These are phyloP conservation scores for Argyresthia albistria DNA, from an alignment of 2,888 invertebrate species.

Conservation along the genomic window DNA sequence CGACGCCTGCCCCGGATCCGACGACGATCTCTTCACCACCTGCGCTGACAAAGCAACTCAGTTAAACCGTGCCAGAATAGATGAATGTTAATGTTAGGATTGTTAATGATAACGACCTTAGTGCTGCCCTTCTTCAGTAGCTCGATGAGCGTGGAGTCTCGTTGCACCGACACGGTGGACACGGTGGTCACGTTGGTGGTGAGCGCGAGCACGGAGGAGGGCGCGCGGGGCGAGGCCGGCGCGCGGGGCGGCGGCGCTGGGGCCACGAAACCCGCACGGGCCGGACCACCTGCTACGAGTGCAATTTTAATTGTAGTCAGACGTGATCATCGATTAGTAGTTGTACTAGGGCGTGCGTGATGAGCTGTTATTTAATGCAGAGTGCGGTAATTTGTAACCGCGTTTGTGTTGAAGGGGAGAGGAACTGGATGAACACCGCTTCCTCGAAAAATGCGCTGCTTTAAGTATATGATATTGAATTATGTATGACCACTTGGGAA, in stretches of 20 bases:
- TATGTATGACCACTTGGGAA: too few species aligned
- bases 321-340: background rate
- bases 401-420: background rate
- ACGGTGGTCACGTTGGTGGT: slow-evolving; percentile 38
- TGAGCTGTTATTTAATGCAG: too few species aligned
- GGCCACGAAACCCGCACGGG: slow-evolving; percentile 51
- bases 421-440: background rate
- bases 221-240: slow-evolving; percentile 55
- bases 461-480: too few species aligned
- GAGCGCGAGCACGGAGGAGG: slow-evolving; percentile 39
- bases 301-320: background rate
- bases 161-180: slow-evolving; percentile 51
- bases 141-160: slow-evolving; percentile 86
- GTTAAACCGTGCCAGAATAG: background rate
- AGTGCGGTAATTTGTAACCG: background rate
- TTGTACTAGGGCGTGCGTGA: too few species aligned
- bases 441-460: too few species aligned
- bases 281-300: slow-evolving; percentile 2
- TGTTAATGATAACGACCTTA: slow-evolving; percentile 44
- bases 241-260: slow-evolving; percentile 57
- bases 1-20: slow-evolving; percentile 78
- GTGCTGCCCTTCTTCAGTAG: slow-evolving; percentile 79
- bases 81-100: background rate
- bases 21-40: slow-evolving; percentile 81
- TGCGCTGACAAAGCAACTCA: slow-evolving; percentile 15